Evolutionary conservation across 2,888 invertebrate species (phyloP).

Genomic region (Pristionchus maxplancki): DNA sequence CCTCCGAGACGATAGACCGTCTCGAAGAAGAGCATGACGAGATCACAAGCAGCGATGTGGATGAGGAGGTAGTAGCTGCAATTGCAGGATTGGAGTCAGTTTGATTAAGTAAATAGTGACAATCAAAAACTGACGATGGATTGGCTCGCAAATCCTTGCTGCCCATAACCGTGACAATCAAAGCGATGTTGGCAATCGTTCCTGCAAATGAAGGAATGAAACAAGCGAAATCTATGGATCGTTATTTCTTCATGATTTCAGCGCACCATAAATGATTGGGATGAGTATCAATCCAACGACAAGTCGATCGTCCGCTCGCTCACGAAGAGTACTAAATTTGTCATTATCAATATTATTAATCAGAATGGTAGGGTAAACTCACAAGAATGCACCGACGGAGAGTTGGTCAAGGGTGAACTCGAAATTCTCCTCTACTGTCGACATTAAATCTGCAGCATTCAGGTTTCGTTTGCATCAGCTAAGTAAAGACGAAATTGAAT

Average conservation of each 20-base stretch:
- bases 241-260: neutral
- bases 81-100: neutral
- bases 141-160: neutral
- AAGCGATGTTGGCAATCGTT: neutral
- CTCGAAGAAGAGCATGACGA: neutral
- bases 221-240: neutral
- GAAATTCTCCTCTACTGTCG: neutral
- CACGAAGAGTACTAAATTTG: neutral
- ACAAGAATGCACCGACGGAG: neutral
- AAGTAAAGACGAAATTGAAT: no score
- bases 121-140: neutral
- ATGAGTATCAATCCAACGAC: neutral
- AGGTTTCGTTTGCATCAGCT: no score
- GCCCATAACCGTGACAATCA: neutral
- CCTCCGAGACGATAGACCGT: neutral
- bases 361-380: neutral
- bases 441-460: neutral
- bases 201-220: neutral
- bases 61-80: neutral
- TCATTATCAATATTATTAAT: neutral
- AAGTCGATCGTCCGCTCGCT: neutral
- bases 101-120: neutral
- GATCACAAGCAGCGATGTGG: neutral
- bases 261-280: neutral
- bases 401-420: neutral